Percentiles rank a stretch among this genome's conserved stretches.
These are phyloP conservation scores for Agrotis puta DNA, from an alignment of 2,888 invertebrate genomes.

Conservation along the genomic window DNA sequence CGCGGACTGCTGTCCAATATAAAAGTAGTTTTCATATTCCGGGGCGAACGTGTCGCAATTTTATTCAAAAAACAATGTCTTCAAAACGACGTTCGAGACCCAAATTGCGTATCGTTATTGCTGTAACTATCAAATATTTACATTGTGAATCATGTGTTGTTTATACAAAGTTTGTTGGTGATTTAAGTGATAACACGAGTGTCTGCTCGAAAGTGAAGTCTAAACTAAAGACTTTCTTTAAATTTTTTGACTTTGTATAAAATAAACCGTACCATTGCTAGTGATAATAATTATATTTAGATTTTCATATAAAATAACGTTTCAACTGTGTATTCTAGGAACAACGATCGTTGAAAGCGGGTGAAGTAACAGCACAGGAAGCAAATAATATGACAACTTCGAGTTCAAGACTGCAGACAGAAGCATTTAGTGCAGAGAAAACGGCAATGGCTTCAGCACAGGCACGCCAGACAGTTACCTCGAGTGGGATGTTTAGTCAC, in stretches of 20 bases:
- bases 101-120: constrained; percentile 86
- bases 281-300: constrained; percentile 19
- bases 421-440: constrained; percentile 96
- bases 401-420: constrained; percentile 96
- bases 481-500: constrained; percentile 95
- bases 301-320: constrained; percentile 44
- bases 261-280: background rate
- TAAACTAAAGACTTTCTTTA: constrained; percentile 1
- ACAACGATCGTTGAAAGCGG: constrained; percentile 95
- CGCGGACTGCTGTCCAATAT: constrained; percentile 84
- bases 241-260: background rate
- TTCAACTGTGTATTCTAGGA: constrained; percentile 91
- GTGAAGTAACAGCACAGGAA: constrained; percentile 96
- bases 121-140: constrained; percentile 87
- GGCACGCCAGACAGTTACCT: constrained; percentile 95
- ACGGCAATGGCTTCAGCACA: constrained; percentile 94
- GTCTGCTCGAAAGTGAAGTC: constrained; percentile 62
- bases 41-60: constrained; percentile 77
- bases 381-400: constrained; percentile 96
- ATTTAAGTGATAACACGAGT: constrained; percentile 78
- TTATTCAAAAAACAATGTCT: constrained; percentile 80
- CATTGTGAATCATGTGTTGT: constrained; percentile 80
- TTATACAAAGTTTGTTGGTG: constrained; percentile 72
- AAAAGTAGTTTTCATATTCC: constrained; percentile 82
- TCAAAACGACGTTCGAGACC: constrained; percentile 85